Conservation (phyloP, 2,797 vertebrate genomes). For the Sebastes kiyomatsui region DNA sequence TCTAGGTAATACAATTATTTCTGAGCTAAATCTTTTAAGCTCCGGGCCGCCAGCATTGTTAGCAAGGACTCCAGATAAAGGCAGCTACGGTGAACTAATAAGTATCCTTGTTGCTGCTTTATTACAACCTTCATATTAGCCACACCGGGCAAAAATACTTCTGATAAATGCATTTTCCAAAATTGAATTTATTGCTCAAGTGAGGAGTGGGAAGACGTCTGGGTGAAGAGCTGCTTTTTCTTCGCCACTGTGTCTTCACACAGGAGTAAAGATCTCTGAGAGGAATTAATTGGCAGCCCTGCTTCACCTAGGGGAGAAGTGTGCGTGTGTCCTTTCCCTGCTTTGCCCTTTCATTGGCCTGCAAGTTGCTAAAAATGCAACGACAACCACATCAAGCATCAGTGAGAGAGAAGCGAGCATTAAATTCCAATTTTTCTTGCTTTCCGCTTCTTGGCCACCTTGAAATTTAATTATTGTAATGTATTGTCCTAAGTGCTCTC, state of each 20-base stretch:
- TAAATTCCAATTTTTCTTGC: constrained; percentile 77
- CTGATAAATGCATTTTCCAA: constrained; percentile 41
- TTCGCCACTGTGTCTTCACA: constrained; percentile 30
- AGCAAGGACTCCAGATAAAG: constrained; percentile 23
- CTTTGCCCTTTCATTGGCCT: constrained; percentile 48
- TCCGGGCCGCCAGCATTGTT: constrained; percentile 9
- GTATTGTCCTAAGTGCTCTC: constrained; percentile 83
- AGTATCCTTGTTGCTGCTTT: constrained; percentile 28
- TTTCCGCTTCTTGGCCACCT: constrained; percentile 78
- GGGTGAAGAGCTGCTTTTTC: constrained; percentile 15
- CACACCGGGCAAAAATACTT: constrained; percentile 3
- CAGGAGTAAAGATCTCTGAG: constrained; percentile 27
- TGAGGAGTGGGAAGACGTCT: constrained; percentile 22
- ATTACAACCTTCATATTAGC: constrained; percentile 26
- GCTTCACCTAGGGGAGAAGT: constrained; percentile 23
- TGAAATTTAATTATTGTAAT: constrained; percentile 85
- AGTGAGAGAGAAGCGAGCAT: constrained; percentile 61
- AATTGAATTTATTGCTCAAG: constrained; percentile 37
- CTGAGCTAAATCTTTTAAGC: constrained; percentile 27
- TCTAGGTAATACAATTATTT: constrained; percentile 32
- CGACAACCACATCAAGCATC: constrained; percentile 60
- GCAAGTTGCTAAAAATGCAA: constrained; percentile 60
- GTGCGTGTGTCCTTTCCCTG: not conserved
- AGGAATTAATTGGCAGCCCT: constrained; percentile 46
- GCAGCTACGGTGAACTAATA: constrained; percentile 23